Percentiles rank a stretch among this genome's conserved stretches.
These are phyloP conservation scores for Oxygymnocypris stewartii DNA, from an alignment of 2,113 vertebrate genomes.

Conservation along the genomic window DNA sequence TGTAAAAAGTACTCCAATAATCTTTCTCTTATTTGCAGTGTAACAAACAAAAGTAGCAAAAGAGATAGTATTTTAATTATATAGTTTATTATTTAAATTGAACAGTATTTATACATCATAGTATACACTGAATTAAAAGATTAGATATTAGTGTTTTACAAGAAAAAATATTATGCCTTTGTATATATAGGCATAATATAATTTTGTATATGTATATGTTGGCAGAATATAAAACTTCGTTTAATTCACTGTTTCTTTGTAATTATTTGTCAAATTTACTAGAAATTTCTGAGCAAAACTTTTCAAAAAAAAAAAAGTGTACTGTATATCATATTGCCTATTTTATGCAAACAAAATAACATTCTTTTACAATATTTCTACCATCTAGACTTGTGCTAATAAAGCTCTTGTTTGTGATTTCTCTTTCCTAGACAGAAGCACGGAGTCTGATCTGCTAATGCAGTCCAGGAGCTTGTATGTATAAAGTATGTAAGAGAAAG, in stretches of 20 bases:
- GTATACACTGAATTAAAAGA: too few relatives aligned
- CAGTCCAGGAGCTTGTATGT: background rate
- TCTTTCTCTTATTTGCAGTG: too few relatives aligned
- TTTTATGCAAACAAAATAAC: background rate
- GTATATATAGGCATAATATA: too few relatives aligned
- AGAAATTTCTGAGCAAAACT: background rate
- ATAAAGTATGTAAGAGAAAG: conserved; percentile 16
- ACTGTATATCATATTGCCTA: background rate
- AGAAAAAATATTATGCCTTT: too few relatives aligned
- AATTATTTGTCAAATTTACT: background rate
- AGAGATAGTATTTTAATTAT: too few relatives aligned
- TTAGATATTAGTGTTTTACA: too few relatives aligned
- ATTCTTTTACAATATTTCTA: background rate
- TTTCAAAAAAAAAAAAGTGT: background rate
- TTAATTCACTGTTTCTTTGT: background rate
- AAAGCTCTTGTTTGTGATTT: background rate
- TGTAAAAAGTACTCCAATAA: background rate
- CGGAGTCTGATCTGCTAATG: conserved; percentile 3
- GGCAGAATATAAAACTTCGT: too few relatives aligned
- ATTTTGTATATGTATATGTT: too few relatives aligned
- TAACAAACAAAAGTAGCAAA: background rate
- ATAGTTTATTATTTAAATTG: too few relatives aligned
- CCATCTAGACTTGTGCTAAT: background rate
- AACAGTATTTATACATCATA: background rate
- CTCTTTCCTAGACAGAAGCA: background rate